A percentile compares a stretch with the other conserved stretches of the same genome.
phyloP scores from a whole-genome alignment of 1,140 invertebrate species.

The Colletes gigas region DNA sequence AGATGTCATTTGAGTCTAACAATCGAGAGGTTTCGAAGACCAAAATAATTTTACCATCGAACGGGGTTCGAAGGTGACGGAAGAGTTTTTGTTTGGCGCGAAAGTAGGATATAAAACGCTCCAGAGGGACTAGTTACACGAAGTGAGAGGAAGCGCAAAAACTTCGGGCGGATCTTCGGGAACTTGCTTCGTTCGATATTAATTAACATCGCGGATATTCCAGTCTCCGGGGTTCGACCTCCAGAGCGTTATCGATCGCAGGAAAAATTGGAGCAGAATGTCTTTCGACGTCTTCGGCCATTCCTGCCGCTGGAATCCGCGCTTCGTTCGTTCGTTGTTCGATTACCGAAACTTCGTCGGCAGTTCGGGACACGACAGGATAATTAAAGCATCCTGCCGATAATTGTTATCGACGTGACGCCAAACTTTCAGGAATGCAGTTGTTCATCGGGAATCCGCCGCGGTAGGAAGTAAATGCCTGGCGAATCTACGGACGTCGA shows the following conservation, averaged over 20 bases:
- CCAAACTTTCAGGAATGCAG: conserved; percentile 51
- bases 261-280: conserved; percentile 44
- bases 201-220: conserved; percentile 44
- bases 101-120: background rate
- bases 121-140: background rate
- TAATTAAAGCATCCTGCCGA: conserved; percentile 70
- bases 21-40: too few species aligned
- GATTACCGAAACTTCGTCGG: conserved; percentile 59
- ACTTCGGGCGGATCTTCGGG: conserved; percentile 8
- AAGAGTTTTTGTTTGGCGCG: too few species aligned
- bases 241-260: conserved; percentile 11
- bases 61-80: too few species aligned
- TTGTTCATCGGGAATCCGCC: conserved; percentile 38
- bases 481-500: background rate
- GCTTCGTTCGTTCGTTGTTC: conserved; percentile 36
- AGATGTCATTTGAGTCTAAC: too few species aligned
- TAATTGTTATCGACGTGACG: conserved; percentile 67
- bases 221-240: background rate
- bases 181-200: conserved; percentile 39
- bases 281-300: conserved; percentile 33
- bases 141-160: background rate
- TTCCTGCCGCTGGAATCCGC: conserved; percentile 3
- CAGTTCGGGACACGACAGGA: conserved; percentile 44
- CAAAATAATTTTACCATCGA: too few species aligned
- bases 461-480: background rate